Percentiles rank a stretch among this genome's conserved stretches.
These are phyloP conservation scores for Drosophila maculinotata DNA, from an alignment of 2,888 invertebrate genomes.

Conservation along the genomic window DNA sequence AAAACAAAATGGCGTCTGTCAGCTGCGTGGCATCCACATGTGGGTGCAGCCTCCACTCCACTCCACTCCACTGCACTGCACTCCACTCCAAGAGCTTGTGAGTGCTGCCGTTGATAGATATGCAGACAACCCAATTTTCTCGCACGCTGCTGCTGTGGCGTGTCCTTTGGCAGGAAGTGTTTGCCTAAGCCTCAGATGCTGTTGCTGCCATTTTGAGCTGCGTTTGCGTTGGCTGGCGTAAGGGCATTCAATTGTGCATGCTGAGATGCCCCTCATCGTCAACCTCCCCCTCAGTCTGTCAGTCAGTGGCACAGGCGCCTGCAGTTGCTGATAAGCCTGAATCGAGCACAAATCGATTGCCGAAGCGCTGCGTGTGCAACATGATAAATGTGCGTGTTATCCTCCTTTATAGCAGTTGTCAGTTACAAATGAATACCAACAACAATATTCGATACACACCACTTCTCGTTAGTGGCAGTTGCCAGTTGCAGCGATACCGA, in stretches of 20 bases:
- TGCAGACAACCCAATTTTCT: slow-evolving; percentile 55
- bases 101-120: slow-evolving; percentile 70
- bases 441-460: slow-evolving; percentile 36
- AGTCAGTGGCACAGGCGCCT: background rate
- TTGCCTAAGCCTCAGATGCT: slow-evolving; percentile 39
- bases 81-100: slow-evolving; percentile 1
- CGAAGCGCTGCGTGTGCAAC: slow-evolving; percentile 62
- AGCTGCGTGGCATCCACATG: slow-evolving; percentile 29
- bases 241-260: slow-evolving; percentile 74
- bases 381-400: slow-evolving; percentile 76
- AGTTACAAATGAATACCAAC: slow-evolving; percentile 69
- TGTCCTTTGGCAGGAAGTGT: slow-evolving; percentile 61
- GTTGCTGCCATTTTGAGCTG: slow-evolving; percentile 32
- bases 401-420: slow-evolving; percentile 66
- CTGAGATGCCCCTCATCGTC: slow-evolving; percentile 15
- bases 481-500: slow-evolving; percentile 7
- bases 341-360: slow-evolving; percentile 76
- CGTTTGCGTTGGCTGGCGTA: slow-evolving; percentile 42
- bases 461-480: slow-evolving; percentile 32
- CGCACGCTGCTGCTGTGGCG: slow-evolving; percentile 33
- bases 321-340: slow-evolving; percentile 66
- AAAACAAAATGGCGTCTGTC: slow-evolving; percentile 50
- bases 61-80: too few species aligned
- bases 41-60: slow-evolving; percentile 30
- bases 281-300: slow-evolving; percentile 11